Evolutionary conservation across 2,888 invertebrate genomes (phyloP).

Genomic region (Leucophenga montana): DNA sequence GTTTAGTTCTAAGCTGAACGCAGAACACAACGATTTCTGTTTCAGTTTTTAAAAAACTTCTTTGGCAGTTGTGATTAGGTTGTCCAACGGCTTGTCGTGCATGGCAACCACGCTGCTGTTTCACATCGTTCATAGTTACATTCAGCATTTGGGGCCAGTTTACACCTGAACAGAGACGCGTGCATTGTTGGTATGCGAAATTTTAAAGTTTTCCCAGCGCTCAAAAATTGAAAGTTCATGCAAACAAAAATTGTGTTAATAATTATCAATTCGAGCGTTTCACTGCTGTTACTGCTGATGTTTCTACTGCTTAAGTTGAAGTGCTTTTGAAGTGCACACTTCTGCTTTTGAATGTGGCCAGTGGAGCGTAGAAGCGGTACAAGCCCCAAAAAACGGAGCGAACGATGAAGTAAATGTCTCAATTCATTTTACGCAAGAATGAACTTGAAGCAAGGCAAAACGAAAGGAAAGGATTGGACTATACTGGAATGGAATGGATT

Average conservation of each 20-base stretch:
- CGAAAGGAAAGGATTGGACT: constrained; percentile 39
- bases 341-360: constrained; percentile 1
- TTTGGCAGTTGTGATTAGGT: neutral
- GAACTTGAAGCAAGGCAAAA: constrained; percentile 61
- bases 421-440: constrained; percentile 65
- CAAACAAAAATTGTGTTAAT: neutral
- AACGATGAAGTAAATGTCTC: constrained; percentile 52
- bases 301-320: constrained; percentile 18
- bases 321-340: neutral
- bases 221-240: constrained; percentile 12
- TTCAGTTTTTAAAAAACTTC: neutral
- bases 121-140: neutral
- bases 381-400: neutral
- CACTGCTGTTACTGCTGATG: constrained; percentile 23
- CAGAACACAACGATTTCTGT: too few species aligned
- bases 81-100: too few species aligned
- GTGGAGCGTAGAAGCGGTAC: neutral
- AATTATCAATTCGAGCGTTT: constrained; percentile 22
- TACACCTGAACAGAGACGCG: constrained; percentile 9
- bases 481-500: constrained; percentile 20
- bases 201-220: constrained; percentile 40
- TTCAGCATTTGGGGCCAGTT: neutral
- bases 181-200: constrained; percentile 29
- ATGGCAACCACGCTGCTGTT: neutral
- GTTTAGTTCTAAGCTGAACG: neutral